phyloP scores from a whole-genome alignment of 1,140 invertebrate species.

The Drosophila nigromelanica region DNA sequence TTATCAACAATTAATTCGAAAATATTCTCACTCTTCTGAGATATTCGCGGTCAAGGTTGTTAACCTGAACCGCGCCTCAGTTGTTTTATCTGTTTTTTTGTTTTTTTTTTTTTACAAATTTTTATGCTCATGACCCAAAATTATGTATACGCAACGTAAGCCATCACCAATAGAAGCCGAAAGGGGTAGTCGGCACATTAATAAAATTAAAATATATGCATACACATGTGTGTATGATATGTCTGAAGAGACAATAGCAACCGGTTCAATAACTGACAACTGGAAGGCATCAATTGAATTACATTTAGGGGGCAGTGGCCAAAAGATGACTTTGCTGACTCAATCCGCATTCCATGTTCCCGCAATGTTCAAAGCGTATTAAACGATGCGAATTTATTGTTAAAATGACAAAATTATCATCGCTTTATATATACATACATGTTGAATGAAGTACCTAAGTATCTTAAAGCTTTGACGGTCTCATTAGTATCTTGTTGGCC shows the following conservation, averaged over 20 bases:
- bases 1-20: slow-evolving; percentile 14
- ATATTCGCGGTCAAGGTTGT: slow-evolving; percentile 79
- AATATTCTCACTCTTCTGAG: slow-evolving; percentile 19
- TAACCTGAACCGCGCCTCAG: slow-evolving; percentile 57
- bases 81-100: not conserved
- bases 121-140: slow-evolving; percentile 49
- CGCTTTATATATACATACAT: slow-evolving; percentile 4
- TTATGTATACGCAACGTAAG: slow-evolving; percentile 64
- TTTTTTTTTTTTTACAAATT: slow-evolving; percentile 46
- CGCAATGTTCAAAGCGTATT: not conserved
- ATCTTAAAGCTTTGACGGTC: slow-evolving; percentile 50
- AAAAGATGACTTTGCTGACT: slow-evolving; percentile 45
- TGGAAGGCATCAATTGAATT: slow-evolving; percentile 66
- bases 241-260: slow-evolving; percentile 53
- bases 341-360: slow-evolving; percentile 11
- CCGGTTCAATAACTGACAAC: slow-evolving; percentile 74
- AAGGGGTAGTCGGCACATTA: slow-evolving; percentile 24
- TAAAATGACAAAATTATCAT: slow-evolving; percentile 40
- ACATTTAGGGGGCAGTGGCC: slow-evolving; percentile 71
- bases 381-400: slow-evolving; percentile 36
- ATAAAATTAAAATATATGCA: slow-evolving; percentile 38
- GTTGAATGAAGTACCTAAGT: not conserved
- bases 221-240: slow-evolving; percentile 3
- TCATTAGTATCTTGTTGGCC: slow-evolving; percentile 51
- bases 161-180: slow-evolving; percentile 1